These are phyloP conservation scores for Lacanobia wlatinum DNA, from an alignment of 2,888 invertebrate genomes.

Conservation along the genomic window DNA sequence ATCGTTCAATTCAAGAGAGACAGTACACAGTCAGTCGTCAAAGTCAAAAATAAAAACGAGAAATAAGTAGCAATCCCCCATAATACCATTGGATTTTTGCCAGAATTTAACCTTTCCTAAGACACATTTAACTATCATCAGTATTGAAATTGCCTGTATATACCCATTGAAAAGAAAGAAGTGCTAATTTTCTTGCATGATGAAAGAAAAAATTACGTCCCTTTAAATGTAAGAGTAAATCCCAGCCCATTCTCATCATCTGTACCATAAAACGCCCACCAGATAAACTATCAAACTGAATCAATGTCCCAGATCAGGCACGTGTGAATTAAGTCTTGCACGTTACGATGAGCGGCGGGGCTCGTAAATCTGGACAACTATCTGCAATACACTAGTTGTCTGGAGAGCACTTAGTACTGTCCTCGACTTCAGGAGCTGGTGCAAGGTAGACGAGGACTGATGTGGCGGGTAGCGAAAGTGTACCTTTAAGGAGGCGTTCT, in stretches of 20 bases:
- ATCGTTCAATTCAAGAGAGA: too few relatives aligned
- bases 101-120: too few relatives aligned
- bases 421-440: constrained; percentile 74
- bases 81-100: too few relatives aligned
- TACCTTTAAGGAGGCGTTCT: neutral
- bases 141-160: too few relatives aligned
- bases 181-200: too few relatives aligned
- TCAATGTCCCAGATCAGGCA: constrained; percentile 56
- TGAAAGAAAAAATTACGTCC: too few relatives aligned
- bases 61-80: too few relatives aligned
- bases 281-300: constrained; percentile 41
- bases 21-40: too few relatives aligned
- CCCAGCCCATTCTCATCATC: neutral
- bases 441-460: constrained; percentile 46
- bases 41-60: too few relatives aligned
- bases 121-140: too few relatives aligned
- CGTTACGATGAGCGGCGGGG: constrained; percentile 71
- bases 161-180: too few relatives aligned
- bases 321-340: constrained; percentile 63
- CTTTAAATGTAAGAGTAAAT: too few relatives aligned
- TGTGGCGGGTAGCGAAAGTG: neutral
- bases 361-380: constrained; percentile 85
- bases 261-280: constrained; percentile 23
- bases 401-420: constrained; percentile 87
- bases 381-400: constrained; percentile 84